Percentiles rank a stretch among this genome's conserved stretches.
Evolutionary conservation across 2,113 vertebrate genomes (phyloP).

Genomic region (Neopipo cinnamomea): DNA sequence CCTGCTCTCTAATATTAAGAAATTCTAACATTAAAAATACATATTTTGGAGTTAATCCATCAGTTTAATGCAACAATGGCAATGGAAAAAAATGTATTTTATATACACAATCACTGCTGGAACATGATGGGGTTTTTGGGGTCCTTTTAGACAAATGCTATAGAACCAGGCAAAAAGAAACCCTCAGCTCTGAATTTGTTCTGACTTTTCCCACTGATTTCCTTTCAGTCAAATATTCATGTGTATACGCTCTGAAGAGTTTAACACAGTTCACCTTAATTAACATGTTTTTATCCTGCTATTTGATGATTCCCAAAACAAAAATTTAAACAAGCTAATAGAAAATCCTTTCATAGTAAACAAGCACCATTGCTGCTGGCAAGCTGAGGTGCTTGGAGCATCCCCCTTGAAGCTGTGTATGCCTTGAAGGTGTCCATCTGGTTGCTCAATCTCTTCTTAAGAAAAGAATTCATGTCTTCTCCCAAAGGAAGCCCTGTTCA

Average conservation of each 20-base stretch:
- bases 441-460: background rate
- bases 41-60: background rate
- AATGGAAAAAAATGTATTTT: background rate
- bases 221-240: constrained; percentile 55
- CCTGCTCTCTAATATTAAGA: background rate
- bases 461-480: constrained; percentile 33
- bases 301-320: constrained; percentile 58
- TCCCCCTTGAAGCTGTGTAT: constrained; percentile 28
- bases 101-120: background rate
- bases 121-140: background rate
- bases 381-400: background rate
- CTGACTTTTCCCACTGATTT: constrained; percentile 6
- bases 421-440: constrained; percentile 57
- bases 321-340: constrained; percentile 62
- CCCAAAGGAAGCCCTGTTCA: constrained; percentile 2
- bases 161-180: background rate
- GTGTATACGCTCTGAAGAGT: constrained; percentile 25
- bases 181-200: constrained; percentile 1
- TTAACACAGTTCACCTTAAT: constrained; percentile 47
- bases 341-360: constrained; percentile 49
- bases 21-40: background rate
- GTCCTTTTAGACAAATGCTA: background rate
- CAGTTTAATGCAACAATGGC: background rate
- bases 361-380: constrained; percentile 11
- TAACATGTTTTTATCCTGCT: constrained; percentile 44